These are phyloP conservation scores for Hydriomena furcata DNA, from an alignment of 2,888 invertebrate species.

Conservation along the genomic window DNA sequence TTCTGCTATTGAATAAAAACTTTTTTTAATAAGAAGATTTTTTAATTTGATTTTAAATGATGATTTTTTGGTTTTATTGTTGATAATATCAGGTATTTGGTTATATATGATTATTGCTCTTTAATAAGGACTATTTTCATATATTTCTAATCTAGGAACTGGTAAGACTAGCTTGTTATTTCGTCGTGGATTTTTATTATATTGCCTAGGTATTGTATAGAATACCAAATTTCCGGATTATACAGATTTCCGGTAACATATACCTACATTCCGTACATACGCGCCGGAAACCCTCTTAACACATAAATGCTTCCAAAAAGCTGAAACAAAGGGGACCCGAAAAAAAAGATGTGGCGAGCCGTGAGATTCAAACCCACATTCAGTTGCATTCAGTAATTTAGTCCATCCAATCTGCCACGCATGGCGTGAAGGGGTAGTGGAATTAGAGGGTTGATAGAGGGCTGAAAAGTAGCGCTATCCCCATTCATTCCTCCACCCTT, in stretches of 20 bases:
- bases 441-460: constrained; percentile 3
- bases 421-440: constrained; percentile 10
- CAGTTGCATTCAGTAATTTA: constrained; percentile 25
- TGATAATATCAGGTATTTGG: no score
- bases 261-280: neutral
- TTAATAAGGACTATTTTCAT: no score
- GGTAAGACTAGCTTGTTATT: no score
- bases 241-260: neutral
- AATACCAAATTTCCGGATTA: no score
- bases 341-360: constrained; percentile 27
- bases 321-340: constrained; percentile 34
- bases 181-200: no score
- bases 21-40: no score
- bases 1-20: no score
- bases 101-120: no score
- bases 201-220: no score
- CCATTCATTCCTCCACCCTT: neutral
- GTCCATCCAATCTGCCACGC: constrained; percentile 21
- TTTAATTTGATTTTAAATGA: no score
- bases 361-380: constrained; percentile 25
- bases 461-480: neutral
- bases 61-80: no score
- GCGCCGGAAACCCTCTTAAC: constrained; percentile 2
- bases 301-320: constrained; percentile 19
- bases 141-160: no score